Base-by-base conservation (phyloP, 2,888 invertebrate genomes). In the Drosophila melanocephala region DNA sequence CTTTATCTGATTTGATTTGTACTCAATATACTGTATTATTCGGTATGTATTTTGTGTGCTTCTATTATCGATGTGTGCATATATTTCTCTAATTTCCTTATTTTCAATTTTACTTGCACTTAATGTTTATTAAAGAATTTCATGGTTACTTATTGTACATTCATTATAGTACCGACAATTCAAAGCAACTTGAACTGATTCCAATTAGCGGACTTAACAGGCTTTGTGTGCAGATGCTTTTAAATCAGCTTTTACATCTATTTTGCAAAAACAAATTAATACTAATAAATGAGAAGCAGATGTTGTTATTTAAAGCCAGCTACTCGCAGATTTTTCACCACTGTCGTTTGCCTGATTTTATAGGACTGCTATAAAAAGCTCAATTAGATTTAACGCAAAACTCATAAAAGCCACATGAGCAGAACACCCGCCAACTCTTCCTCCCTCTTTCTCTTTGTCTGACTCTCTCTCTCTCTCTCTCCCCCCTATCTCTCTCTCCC, bases 351-450 rank as follows among this genome's bases (percentile, higher is more conserved):
- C 44, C 70, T 64, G 64, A 72, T 77, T 85, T 85, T 81, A 84
- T 81, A 63, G 62, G 72, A 67, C 47, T 53, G 72, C 61, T 69
- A 83, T 87, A 85, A 86, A 84, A 83, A 79, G 71, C 71, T 67
- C 81, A 85, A 85, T 87, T 83, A 72, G 76, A 87, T 85, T 83
- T 82, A 83, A 77, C 57, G 68, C 56, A 51, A 58, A 63, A 61
- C 65, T 56, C 80, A 78, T 82, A 75, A 82, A 84, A 82, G 72
- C 69, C 75, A 78, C 76, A 82, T 65, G 69, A 82, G 70, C 75
- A 59, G 51, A 75, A 57, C 32, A n/a, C 12, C 58, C 22, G 10
- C 10, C 42, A 19, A n/a, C 9, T 12, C n/a, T 35, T 22, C 5
- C 30, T 26, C 35, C 39, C 6, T 7, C 22, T 5, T 2, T n/a